Percentiles rank a stretch among this genome's conserved stretches.
Conservation (phyloP, 2,113 vertebrate genomes). For the Bambusicola thoracicus region DNA sequence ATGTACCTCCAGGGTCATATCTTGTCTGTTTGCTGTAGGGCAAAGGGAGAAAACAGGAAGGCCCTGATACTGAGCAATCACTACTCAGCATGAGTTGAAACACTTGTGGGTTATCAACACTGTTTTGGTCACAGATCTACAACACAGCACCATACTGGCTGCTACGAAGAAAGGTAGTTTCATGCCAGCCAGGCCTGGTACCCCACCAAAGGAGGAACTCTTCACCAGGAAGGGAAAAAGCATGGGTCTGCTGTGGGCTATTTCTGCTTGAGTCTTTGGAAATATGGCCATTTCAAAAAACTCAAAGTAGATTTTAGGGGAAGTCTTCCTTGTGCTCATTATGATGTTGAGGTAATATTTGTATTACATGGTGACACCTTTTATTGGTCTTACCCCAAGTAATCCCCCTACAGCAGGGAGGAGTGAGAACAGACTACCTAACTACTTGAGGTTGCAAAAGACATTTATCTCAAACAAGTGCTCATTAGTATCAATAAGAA, state of each 20-base stretch:
- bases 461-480: background rate
- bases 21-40: background rate
- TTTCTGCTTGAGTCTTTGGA: background rate
- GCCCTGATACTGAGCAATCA: background rate
- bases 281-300: background rate
- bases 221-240: background rate
- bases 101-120: background rate
- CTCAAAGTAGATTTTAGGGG: background rate
- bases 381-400: background rate
- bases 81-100: background rate
- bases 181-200: background rate
- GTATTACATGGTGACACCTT: background rate
- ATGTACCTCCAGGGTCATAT: background rate
- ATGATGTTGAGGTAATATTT: background rate
- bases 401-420: background rate
- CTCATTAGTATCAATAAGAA: background rate
- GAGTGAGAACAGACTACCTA: background rate
- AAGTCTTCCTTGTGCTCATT: background rate
- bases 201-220: background rate
- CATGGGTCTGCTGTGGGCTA: background rate
- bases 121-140: background rate
- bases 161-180: background rate
- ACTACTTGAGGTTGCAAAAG: background rate
- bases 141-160: background rate
- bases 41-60: background rate